These are phyloP conservation scores for Lithophane semibrunnea DNA, from an alignment of 2,888 invertebrate genomes.

Conservation along the genomic window DNA sequence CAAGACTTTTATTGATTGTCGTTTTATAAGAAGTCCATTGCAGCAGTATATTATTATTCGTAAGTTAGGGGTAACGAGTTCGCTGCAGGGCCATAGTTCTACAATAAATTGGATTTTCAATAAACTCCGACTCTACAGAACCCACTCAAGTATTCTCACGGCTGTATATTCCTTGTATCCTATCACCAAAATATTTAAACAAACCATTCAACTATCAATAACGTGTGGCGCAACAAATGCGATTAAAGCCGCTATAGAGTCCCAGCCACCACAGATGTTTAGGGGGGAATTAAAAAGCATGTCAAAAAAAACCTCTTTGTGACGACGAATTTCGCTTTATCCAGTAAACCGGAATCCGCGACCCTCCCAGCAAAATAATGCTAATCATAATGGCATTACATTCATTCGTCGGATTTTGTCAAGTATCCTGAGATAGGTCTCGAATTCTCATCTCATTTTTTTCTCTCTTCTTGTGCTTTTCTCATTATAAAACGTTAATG, in stretches of 20 bases:
- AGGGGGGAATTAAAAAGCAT: constrained; percentile 84
- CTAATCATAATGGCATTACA: constrained; percentile 90
- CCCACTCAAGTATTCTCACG: neutral
- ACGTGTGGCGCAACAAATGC: constrained; percentile 87
- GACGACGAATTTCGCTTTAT: constrained; percentile 87
- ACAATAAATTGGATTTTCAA: too few species aligned
- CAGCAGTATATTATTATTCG: neutral
- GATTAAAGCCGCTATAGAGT: constrained; percentile 84
- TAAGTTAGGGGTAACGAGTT: too few species aligned
- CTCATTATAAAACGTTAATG: constrained; percentile 83
- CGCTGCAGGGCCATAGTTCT: too few species aligned
- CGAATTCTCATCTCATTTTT: constrained; percentile 81
- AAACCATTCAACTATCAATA: constrained; percentile 87
- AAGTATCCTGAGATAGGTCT: constrained; percentile 83
- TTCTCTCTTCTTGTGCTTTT: constrained; percentile 76
- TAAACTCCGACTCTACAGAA: constrained; percentile 3
- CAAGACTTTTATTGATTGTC: neutral
- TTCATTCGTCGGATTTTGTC: constrained; percentile 88
- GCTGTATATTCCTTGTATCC: constrained; percentile 36
- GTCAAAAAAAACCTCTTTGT: constrained; percentile 83
- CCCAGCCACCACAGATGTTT: constrained; percentile 84
- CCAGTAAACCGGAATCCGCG: constrained; percentile 88
- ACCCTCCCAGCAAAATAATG: constrained; percentile 87
- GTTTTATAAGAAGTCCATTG: neutral
- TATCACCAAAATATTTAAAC: constrained; percentile 85